Percentiles rank a stretch among this genome's conserved stretches.
Evolutionary conservation across 2,888 invertebrate genomes (phyloP).

Genomic region (Athripsodes cinereus): DNA sequence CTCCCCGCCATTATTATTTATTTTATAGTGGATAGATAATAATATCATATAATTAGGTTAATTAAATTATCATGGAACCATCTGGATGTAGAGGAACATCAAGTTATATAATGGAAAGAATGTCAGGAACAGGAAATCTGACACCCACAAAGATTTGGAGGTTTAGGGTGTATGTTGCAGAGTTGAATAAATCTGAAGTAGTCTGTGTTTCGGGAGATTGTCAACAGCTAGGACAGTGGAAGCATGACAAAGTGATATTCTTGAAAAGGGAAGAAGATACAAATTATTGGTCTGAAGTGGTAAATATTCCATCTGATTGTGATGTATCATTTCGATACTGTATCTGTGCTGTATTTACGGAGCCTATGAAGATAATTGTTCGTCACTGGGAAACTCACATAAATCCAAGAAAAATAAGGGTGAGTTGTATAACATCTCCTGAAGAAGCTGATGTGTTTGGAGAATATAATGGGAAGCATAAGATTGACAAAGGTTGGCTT

Average conservation of each 20-base stretch:
- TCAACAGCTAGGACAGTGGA: conserved; percentile 66
- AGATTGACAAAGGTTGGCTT: conserved; percentile 76
- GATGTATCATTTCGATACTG: conserved; percentile 72
- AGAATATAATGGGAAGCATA: conserved; percentile 47
- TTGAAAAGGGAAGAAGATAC: conserved; percentile 42
- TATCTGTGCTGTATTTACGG: conserved; percentile 62
- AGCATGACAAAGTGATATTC: conserved; percentile 51
- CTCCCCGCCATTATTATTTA: neutral
- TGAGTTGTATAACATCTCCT: neutral
- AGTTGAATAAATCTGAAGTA: conserved; percentile 41
- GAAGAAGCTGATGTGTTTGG: conserved; percentile 61
- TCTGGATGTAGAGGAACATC: neutral
- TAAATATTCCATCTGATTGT: conserved; percentile 60
- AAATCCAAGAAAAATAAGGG: conserved; percentile 56
- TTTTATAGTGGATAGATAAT: neutral
- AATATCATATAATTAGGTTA: neutral
- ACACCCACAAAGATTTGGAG: conserved; percentile 32
- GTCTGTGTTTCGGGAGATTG: conserved; percentile 67
- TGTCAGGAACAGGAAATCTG: neutral
- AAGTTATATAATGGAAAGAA: neutral
- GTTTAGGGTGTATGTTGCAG: conserved; percentile 47
- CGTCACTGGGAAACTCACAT: conserved; percentile 78
- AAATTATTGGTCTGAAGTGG: conserved; percentile 57
- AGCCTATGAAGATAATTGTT: conserved; percentile 41
- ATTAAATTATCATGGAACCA: neutral